Conservation (phyloP, 2,888 invertebrate species). For the Amphipoea lucens region DNA sequence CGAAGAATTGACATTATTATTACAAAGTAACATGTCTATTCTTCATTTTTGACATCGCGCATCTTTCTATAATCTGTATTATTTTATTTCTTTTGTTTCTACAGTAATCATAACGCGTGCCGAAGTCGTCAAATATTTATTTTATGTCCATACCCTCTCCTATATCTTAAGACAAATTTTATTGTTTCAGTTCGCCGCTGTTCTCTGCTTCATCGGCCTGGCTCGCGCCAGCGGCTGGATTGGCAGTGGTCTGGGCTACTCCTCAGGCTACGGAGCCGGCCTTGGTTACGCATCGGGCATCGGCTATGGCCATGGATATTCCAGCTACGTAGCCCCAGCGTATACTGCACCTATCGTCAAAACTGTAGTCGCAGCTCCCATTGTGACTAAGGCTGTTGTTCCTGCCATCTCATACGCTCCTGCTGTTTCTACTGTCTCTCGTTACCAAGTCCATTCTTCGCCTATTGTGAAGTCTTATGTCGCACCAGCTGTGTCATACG, state of each 20-base stretch:
- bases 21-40: neutral
- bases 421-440: slow-evolving; percentile 77
- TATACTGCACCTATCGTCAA: slow-evolving; percentile 69
- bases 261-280: slow-evolving; percentile 63
- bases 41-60: neutral
- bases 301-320: slow-evolving; percentile 70
- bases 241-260: slow-evolving; percentile 69
- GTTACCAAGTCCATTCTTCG: slow-evolving; percentile 75
- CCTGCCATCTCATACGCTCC: slow-evolving; percentile 71
- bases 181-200: slow-evolving; percentile 73
- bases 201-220: slow-evolving; percentile 77
- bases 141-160: neutral
- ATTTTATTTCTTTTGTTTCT: neutral
- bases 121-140: neutral
- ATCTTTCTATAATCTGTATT: neutral
- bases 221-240: slow-evolving; percentile 75
- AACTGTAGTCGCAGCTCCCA: slow-evolving; percentile 63
- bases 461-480: slow-evolving; percentile 60
- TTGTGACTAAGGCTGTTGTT: slow-evolving; percentile 69
- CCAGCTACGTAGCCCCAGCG: slow-evolving; percentile 67
- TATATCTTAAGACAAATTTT: neutral
- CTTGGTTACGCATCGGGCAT: slow-evolving; percentile 67
- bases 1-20: neutral
- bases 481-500: slow-evolving; percentile 64
- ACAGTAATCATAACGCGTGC: neutral